Evolutionary conservation across 2,113 vertebrate species (phyloP), one percentile per base, ranked within the genome.

Genomic region (Catharus bicknelli): DNA sequence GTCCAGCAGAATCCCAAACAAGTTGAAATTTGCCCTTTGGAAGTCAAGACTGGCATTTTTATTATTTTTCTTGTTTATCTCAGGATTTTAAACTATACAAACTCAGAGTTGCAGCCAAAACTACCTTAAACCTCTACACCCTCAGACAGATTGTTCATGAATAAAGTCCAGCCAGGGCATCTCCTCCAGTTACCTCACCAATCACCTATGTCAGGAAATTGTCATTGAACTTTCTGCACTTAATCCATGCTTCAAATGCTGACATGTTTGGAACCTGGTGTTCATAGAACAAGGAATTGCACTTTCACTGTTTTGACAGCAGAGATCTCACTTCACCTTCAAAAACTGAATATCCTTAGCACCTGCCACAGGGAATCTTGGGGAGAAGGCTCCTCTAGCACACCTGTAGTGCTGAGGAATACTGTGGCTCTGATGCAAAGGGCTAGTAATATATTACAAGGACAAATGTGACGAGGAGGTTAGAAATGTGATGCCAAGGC

Each of bases 261-360:
- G 55, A 62, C 9, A 13, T 27, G 40, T 63, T 48, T 47, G 38
- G 64, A 92, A 83, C 22, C 11, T 18, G 27, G 47, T 86, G 59
- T 51, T 66, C 58, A 79, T 22, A 86, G 38, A 74, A 83, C 32
- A 76, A 85, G 53, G 59, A 66, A 21, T 29, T 66, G 48, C 12
- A 81, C 26, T 88, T 88, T 13, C 66, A 66, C 17, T 66, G 38
- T 66, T 54, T 51, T 80, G 59, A 90, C 43, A 89, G 77, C 14
- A 86, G 57, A 94, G 85, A 83, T n/a, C 40, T 81, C 76, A 70
- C 36, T 59, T 81, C 43, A 67, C 34, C 51, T 92, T 83, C 38
- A 70, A 50, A 80, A 63, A 67, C 32, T 78, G 86, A 93, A 83
- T 92, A 94, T 43, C 83, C 30, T 92, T 93, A 90, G 48, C 91